Evolutionary conservation across 2,888 invertebrate species (phyloP).

Genomic region (Drosophila picticornis): DNA sequence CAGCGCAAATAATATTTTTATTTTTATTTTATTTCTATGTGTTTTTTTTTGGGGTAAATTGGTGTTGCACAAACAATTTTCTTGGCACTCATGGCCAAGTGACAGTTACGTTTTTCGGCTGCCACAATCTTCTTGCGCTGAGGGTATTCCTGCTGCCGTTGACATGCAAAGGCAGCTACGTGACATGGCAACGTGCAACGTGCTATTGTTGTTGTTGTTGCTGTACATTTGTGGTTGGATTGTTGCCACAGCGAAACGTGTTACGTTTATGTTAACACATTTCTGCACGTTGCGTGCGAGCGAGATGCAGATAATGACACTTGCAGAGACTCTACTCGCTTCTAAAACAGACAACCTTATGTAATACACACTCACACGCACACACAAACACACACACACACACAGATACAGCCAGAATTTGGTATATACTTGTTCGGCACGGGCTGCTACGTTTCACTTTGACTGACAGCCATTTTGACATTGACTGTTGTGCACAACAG

Average conservation of each 20-base stretch:
- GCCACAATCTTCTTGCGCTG: constrained; percentile 26
- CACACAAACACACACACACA: constrained; percentile 6
- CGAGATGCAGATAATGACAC: constrained; percentile 41
- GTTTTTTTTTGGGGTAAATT: neutral
- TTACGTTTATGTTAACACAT: constrained; percentile 79
- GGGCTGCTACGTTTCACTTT: constrained; percentile 68
- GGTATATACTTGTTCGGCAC: constrained; percentile 21
- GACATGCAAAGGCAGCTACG: constrained; percentile 81
- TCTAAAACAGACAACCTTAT: constrained; percentile 65
- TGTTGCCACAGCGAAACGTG: constrained; percentile 76
- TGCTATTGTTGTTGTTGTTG: constrained; percentile 40
- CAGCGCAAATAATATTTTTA: constrained; percentile 3
- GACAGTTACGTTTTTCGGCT: constrained; percentile 45
- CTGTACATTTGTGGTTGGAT: constrained; percentile 25
- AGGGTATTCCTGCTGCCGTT: constrained; percentile 47
- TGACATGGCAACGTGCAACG: constrained; percentile 67
- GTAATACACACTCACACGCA: constrained; percentile 36
- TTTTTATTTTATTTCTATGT: neutral
- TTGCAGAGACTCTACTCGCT: constrained; percentile 33
- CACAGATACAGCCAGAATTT: constrained; percentile 11
- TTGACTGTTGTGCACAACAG: constrained; percentile 32
- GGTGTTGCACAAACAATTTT: constrained; percentile 29
- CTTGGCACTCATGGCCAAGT: constrained; percentile 45
- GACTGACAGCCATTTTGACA: constrained; percentile 76
- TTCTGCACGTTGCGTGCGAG: constrained; percentile 66